A percentile compares a stretch with the other conserved stretches of the same genome.
Evolutionary conservation across 2,113 vertebrate species (phyloP).

Genomic region (Paramisgurnus dabryanus): DNA sequence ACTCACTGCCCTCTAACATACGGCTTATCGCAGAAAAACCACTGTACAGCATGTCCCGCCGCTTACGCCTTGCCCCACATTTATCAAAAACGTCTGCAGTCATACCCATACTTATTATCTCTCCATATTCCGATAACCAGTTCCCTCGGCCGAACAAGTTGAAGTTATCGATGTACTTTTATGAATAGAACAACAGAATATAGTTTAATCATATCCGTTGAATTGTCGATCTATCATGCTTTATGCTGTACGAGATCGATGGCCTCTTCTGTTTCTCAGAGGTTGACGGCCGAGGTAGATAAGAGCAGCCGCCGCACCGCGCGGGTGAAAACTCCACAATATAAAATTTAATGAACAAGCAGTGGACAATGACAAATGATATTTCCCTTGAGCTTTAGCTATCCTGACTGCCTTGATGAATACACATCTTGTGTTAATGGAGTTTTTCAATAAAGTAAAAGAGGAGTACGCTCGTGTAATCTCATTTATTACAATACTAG

Average conservation of each 20-base stretch:
- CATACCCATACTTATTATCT: neutral
- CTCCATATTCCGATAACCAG: neutral
- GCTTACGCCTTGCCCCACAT: neutral
- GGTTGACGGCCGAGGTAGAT: neutral
- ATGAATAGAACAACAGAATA: neutral
- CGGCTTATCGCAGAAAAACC: neutral
- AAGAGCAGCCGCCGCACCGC: neutral
- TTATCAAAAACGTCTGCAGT: constrained; percentile 18
- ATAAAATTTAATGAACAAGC: constrained; percentile 20
- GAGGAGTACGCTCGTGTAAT: neutral
- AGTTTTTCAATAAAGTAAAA: constrained; percentile 3
- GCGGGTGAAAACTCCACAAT: neutral
- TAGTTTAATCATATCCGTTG: constrained; percentile 18
- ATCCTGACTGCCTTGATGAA: constrained; percentile 7
- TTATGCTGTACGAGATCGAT: neutral
- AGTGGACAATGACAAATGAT: constrained; percentile 19
- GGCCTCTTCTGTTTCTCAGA: constrained; percentile 10
- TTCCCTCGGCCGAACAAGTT: neutral
- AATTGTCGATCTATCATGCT: neutral
- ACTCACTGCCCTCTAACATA: constrained; percentile 13
- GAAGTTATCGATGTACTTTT: neutral
- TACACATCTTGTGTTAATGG: constrained; percentile 12
- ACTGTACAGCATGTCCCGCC: neutral
- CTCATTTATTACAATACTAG: constrained; percentile 8
- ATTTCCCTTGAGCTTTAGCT: constrained; percentile 3